phyloP scores from a whole-genome alignment of 2,888 invertebrate genomes.

The Apamea anceps region DNA sequence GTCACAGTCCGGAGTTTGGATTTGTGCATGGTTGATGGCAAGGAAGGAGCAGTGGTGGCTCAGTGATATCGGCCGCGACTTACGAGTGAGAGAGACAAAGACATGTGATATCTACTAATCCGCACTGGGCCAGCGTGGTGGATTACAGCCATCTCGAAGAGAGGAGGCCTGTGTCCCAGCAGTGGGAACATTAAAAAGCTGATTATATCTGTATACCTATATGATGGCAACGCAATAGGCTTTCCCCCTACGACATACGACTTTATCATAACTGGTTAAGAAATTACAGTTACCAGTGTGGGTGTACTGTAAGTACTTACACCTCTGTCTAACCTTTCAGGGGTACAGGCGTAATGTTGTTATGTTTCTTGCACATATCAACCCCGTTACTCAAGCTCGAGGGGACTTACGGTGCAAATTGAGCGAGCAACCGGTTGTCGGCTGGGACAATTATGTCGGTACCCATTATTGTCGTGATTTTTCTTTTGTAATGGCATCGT shows the following conservation, averaged over 20 bases:
- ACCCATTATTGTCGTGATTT: constrained; percentile 1
- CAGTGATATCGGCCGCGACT: no score
- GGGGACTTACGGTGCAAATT: constrained; percentile 16
- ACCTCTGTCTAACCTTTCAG: background rate
- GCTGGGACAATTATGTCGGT: constrained; percentile 20
- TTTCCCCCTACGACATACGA: background rate
- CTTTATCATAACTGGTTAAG: background rate
- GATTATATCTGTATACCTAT: no score
- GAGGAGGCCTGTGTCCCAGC: no score
- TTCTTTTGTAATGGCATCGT: constrained; percentile 6
- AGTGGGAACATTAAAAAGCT: no score
- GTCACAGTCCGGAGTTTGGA: no score
- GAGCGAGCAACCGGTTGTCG: constrained; percentile 42
- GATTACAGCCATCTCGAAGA: no score
- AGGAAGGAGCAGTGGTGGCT: no score
- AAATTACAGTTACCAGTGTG: background rate
- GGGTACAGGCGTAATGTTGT: background rate
- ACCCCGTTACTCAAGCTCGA: constrained; percentile 3
- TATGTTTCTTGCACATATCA: constrained; percentile 18
- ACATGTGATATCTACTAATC: background rate
- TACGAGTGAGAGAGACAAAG: no score
- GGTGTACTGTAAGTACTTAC: no score
- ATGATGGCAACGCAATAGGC: background rate
- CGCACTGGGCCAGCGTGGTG: no score
- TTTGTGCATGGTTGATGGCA: no score